Percentiles rank a stretch among this genome's conserved stretches.
These are phyloP conservation scores for Leptoclinus maculatus DNA, from an alignment of 2,797 vertebrate genomes.

Conservation along the genomic window DNA sequence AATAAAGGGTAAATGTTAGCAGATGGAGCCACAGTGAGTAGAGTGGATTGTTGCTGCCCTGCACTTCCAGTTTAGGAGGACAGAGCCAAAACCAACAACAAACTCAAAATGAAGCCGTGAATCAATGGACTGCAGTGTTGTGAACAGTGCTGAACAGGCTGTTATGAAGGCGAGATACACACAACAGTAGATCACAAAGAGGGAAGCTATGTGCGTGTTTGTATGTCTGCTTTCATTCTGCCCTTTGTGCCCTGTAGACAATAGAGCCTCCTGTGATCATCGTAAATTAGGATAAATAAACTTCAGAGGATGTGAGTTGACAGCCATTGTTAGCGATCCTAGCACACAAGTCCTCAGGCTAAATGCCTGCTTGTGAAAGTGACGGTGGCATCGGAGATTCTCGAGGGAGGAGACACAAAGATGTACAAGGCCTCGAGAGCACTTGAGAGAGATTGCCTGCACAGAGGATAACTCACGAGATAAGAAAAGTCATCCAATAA, in stretches of 20 bases:
- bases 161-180: slow-evolving; percentile 64
- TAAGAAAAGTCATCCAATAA: slow-evolving; percentile 63
- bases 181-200: slow-evolving; percentile 35
- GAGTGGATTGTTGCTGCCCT: slow-evolving; percentile 51
- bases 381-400: slow-evolving; percentile 48
- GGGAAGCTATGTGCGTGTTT: slow-evolving; percentile 2
- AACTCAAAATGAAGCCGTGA: slow-evolving; percentile 66
- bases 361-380: slow-evolving; percentile 58
- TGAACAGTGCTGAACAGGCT: slow-evolving; percentile 68
- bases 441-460: slow-evolving; percentile 58
- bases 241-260: slow-evolving; percentile 37
- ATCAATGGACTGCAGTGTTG: slow-evolving; percentile 69
- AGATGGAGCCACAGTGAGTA: slow-evolving; percentile 16
- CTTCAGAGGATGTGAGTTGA: slow-evolving; percentile 46
- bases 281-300: slow-evolving; percentile 67
- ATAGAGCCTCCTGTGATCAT: slow-evolving; percentile 36
- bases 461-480: slow-evolving; percentile 52
- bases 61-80: slow-evolving; percentile 66
- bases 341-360: slow-evolving; percentile 49
- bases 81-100: slow-evolving; percentile 66
- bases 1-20: slow-evolving; percentile 45
- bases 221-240: slow-evolving; percentile 30
- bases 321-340: slow-evolving; percentile 33
- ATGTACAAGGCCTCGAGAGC: slow-evolving; percentile 50
- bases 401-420: slow-evolving; percentile 51